A percentile compares a stretch with the other conserved stretches of the same genome.
phyloP scores from a whole-genome alignment of 2,888 invertebrate species.

The Rhingia rostrata region DNA sequence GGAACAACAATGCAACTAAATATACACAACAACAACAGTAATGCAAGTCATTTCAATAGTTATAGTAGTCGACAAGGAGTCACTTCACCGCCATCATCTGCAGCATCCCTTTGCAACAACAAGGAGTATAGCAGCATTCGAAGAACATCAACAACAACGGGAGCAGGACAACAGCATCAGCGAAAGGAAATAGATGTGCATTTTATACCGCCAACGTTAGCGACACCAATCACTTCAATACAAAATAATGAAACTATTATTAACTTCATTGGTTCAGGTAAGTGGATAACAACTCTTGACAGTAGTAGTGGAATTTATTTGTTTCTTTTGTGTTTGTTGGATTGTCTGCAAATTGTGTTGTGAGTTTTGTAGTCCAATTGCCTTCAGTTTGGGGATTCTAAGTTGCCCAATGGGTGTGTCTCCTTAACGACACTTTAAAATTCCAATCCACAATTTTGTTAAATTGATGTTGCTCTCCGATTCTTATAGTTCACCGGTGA shows the following conservation, averaged over 20 bases:
- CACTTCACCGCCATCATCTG: slow-evolving; percentile 55
- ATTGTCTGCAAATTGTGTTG: neutral
- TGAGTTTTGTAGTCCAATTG: no score
- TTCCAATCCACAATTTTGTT: no score
- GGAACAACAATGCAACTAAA: slow-evolving; percentile 59
- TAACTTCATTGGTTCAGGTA: slow-evolving; percentile 86
- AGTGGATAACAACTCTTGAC: slow-evolving; percentile 77
- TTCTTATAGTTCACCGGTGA: no score
- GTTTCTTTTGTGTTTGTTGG: neutral
- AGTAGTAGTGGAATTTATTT: neutral
- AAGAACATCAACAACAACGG: slow-evolving; percentile 66
- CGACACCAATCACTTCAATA: slow-evolving; percentile 80
- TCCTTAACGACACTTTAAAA: no score
- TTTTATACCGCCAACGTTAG: slow-evolving; percentile 79
- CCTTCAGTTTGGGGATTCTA: no score
- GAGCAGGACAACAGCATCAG: slow-evolving; percentile 76
- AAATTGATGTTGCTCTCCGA: no score
- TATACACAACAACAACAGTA: slow-evolving; percentile 58
- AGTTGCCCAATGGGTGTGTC: no score
- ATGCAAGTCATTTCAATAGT: slow-evolving; percentile 55
- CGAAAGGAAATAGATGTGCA: slow-evolving; percentile 77
- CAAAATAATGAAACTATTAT: slow-evolving; percentile 86
- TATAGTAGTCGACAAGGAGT: slow-evolving; percentile 48
- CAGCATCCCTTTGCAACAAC: slow-evolving; percentile 20
- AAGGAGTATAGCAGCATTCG: slow-evolving; percentile 33